Conservation (phyloP, 1,140 invertebrate genomes). For the Colletes latitarsis region DNA sequence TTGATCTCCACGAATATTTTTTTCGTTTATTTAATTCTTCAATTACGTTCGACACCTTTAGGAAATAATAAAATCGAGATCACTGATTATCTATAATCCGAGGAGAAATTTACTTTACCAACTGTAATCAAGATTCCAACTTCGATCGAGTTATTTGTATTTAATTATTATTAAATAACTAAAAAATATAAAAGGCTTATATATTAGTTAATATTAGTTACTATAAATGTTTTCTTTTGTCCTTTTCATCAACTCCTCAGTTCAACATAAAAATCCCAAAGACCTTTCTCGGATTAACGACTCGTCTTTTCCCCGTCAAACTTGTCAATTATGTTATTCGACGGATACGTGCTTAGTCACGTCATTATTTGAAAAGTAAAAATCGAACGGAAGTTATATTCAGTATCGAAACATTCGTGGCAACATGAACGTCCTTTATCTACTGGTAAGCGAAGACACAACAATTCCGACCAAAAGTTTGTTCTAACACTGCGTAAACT, state of each 20-base stretch:
- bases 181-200: no score
- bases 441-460: slow-evolving; percentile 4
- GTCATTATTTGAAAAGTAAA: background rate
- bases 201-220: no score
- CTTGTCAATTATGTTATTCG: slow-evolving; percentile 41
- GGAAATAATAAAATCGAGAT: background rate
- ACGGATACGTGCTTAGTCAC: slow-evolving; percentile 7
- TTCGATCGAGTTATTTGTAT: background rate
- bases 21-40: background rate
- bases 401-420: background rate
- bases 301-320: background rate
- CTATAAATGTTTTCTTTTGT: no score
- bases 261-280: background rate
- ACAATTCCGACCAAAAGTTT: background rate
- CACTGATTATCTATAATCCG: background rate
- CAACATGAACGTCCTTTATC: slow-evolving; percentile 24
- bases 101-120: slow-evolving; percentile 1
- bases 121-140: slow-evolving; percentile 1
- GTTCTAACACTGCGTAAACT: no score
- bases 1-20: no score
- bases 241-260: background rate
- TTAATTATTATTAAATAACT: no score
- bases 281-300: background rate
- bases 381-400: background rate
- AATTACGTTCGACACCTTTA: background rate